These are phyloP conservation scores for Gymnocheta viridis DNA, from an alignment of 2,888 invertebrate genomes.

Conservation along the genomic window DNA sequence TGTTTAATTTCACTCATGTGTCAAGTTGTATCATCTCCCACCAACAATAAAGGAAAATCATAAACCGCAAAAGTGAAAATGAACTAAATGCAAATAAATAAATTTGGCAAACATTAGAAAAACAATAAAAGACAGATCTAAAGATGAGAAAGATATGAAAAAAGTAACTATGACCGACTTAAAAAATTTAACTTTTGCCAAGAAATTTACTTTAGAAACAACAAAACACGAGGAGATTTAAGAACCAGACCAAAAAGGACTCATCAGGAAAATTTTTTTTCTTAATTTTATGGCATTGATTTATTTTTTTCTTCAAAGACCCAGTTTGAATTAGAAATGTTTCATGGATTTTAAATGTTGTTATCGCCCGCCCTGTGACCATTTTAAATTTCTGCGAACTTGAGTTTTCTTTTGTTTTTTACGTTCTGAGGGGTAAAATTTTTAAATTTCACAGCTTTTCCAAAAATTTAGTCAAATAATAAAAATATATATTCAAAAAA, in stretches of 20 bases:
- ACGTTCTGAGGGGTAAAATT: too few relatives aligned
- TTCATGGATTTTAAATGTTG: too few relatives aligned
- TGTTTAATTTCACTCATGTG: conserved; percentile 3
- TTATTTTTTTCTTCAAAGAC: too few relatives aligned
- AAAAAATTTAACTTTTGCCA: conserved; percentile 47
- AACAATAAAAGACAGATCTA: neutral
- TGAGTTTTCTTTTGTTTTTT: too few relatives aligned
- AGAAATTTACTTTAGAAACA: conserved; percentile 16
- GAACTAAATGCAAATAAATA: conserved; percentile 39
- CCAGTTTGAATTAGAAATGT: too few relatives aligned
- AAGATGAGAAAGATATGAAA: neutral
- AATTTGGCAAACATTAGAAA: conserved; percentile 34
- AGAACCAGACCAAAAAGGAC: neutral
- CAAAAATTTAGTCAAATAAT: too few relatives aligned
- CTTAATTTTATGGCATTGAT: neutral
- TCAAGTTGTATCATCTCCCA: neutral
- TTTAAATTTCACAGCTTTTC: too few relatives aligned
- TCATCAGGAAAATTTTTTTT: neutral
- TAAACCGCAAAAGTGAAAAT: conserved; percentile 36
- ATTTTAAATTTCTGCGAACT: too few relatives aligned
- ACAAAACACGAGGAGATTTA: neutral
- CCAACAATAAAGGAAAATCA: too few relatives aligned
- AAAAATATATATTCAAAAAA: too few relatives aligned
- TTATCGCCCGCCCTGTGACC: too few relatives aligned
- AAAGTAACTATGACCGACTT: conserved; percentile 51